These are phyloP conservation scores for Apoda limacodes DNA, from an alignment of 2,888 invertebrate genomes.

Conservation along the genomic window DNA sequence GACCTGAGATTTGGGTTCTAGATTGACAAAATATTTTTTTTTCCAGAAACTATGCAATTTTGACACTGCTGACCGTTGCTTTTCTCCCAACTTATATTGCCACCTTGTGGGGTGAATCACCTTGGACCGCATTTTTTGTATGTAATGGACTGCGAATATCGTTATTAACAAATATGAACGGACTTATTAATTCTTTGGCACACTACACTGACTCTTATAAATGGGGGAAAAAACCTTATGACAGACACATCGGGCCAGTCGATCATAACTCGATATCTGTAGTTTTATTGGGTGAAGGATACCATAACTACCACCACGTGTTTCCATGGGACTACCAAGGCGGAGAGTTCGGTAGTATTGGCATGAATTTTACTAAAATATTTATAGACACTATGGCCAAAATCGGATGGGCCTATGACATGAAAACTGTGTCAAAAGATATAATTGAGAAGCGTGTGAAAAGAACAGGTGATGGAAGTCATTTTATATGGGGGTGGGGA, in stretches of 20 bases:
- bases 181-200: conserved; percentile 91
- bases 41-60: conserved; percentile 81
- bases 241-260: conserved; percentile 78
- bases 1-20: too few species aligned
- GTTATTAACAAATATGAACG: conserved; percentile 84
- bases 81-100: too few species aligned
- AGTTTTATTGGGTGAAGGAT: conserved; percentile 80
- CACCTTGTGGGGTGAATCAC: too few species aligned
- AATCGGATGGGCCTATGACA: too few species aligned
- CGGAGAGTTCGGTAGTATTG: conserved; percentile 80
- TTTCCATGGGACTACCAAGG: conserved; percentile 91
- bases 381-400: too few species aligned
- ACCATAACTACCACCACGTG: too few species aligned
- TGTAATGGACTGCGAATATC: conserved; percentile 81
- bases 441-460: conserved; percentile 78
- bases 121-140: conserved; percentile 76
- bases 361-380: conserved; percentile 77
- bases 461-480: too few species aligned
- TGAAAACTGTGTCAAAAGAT: conserved; percentile 80
- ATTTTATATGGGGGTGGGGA: too few species aligned
- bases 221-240: conserved; percentile 79
- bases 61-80: too few species aligned
- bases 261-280: conserved; percentile 76
- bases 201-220: too few species aligned
- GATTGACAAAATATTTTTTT: too few species aligned